phyloP scores from a whole-genome alignment of 2,888 invertebrate genomes.

The Hetaerina titia region DNA sequence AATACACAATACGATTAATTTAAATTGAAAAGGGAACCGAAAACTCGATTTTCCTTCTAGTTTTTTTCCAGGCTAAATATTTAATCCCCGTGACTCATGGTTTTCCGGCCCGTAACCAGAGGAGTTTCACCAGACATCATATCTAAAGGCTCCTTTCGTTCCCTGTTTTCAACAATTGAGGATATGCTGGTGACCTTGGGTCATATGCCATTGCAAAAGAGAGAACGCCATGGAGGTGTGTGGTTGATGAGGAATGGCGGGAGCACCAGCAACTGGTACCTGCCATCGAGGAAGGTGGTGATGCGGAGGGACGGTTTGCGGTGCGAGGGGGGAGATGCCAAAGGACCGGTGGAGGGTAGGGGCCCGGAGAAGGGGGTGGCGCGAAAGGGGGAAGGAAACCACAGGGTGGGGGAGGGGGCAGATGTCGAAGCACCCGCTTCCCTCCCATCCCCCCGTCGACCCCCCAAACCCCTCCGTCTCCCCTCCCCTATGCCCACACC shows the following conservation, averaged over 20 bases:
- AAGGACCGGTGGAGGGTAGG: not conserved
- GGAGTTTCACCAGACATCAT: too few species aligned
- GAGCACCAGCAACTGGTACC: not conserved
- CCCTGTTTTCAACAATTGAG: too few species aligned
- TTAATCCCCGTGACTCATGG: too few species aligned
- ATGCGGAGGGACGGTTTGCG: not conserved
- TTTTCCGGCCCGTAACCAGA: too few species aligned
- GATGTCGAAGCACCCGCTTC: not conserved
- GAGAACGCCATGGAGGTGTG: not conserved
- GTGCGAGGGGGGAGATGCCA: not conserved
- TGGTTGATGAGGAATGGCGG: not conserved
- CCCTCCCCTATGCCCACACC: constrained; percentile 56
- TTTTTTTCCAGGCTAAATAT: too few species aligned
- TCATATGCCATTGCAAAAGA: too few species aligned
- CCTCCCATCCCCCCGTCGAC: not conserved
- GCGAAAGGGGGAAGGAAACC: not conserved
- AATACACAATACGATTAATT: too few species aligned
- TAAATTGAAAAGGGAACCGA: too few species aligned
- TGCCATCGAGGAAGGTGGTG: not conserved
- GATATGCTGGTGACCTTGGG: too few species aligned
- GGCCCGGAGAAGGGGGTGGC: not conserved
- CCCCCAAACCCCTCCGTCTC: not conserved
- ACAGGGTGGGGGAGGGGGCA: not conserved
- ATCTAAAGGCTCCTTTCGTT: too few species aligned
- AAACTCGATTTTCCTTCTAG: too few species aligned